Percentiles rank a stretch among this genome's conserved stretches.
phyloP scores from a whole-genome alignment of 1,140 invertebrate genomes.

The Lepidurus arcticus region DNA sequence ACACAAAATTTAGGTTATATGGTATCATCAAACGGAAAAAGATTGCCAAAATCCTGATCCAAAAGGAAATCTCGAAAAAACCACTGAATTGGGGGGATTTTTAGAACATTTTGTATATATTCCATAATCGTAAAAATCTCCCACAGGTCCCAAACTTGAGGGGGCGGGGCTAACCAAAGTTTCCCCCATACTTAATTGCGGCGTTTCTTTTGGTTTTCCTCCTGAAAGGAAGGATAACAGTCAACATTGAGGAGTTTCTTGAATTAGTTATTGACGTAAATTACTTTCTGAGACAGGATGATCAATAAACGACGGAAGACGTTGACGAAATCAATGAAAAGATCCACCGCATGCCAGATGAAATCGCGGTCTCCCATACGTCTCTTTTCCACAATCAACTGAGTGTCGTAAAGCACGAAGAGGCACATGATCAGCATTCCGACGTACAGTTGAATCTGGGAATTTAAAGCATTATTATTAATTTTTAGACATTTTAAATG shows the following conservation, averaged over 20 bases:
- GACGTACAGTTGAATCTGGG: slow-evolving; percentile 72
- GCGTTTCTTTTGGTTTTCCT: slow-evolving; percentile 26
- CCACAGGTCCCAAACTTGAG: background rate
- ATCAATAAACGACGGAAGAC: slow-evolving; percentile 84
- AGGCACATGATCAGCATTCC: slow-evolving; percentile 85
- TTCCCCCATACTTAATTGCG: background rate
- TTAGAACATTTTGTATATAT: background rate
- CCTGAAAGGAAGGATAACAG: background rate
- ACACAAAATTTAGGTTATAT: too few relatives aligned
- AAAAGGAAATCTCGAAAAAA: background rate
- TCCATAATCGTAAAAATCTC: background rate
- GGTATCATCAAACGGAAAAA: background rate
- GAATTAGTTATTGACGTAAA: slow-evolving; percentile 23
- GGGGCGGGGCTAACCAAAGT: background rate
- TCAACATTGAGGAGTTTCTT: background rate
- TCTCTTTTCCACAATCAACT: slow-evolving; percentile 88
- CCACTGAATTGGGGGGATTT: background rate
- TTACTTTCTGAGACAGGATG: slow-evolving; percentile 82
- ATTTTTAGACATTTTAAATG: slow-evolving; percentile 15
- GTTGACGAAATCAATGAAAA: slow-evolving; percentile 88
- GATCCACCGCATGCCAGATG: slow-evolving; percentile 77
- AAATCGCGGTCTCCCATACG: slow-evolving; percentile 86
- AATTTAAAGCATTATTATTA: background rate
- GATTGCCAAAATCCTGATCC: background rate
- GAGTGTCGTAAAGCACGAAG: slow-evolving; percentile 93